phyloP scores from a whole-genome alignment of 1,140 invertebrate genomes.

The Saccostrea echinata region DNA sequence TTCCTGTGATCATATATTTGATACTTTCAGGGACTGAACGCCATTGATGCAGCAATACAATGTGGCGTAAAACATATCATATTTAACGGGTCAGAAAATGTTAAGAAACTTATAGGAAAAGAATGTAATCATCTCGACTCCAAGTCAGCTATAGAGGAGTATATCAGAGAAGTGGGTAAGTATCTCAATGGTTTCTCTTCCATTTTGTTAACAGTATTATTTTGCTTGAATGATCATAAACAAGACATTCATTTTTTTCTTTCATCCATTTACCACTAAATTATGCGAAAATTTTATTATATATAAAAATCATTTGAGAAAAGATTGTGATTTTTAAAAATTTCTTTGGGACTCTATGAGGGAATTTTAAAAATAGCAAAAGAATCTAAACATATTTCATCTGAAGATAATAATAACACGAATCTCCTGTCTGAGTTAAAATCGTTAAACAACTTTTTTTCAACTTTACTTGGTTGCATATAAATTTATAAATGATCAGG shows the following conservation, averaged over 20 bases:
- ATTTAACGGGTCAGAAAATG: constrained; percentile 68
- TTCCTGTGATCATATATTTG: too few relatives aligned
- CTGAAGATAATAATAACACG: too few relatives aligned
- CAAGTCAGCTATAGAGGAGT: constrained; percentile 70
- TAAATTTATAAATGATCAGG: background rate
- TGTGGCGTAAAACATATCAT: constrained; percentile 68
- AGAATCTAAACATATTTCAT: too few relatives aligned
- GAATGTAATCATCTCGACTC: constrained; percentile 69
- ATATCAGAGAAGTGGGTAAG: constrained; percentile 67
- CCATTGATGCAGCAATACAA: constrained; percentile 68
- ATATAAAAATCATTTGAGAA: too few relatives aligned
- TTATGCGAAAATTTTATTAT: too few relatives aligned
- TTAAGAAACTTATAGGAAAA: constrained; percentile 63
- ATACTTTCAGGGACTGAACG: constrained; percentile 65
- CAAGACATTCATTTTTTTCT: background rate
- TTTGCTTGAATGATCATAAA: background rate
- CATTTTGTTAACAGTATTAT: background rate
- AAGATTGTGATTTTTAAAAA: too few relatives aligned
- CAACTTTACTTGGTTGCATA: too few relatives aligned
- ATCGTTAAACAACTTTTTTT: too few relatives aligned
- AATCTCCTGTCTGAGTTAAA: too few relatives aligned
- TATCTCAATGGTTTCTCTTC: background rate
- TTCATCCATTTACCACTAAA: background rate
- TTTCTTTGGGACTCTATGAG: too few relatives aligned
- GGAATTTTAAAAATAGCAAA: too few relatives aligned